phyloP scores from a whole-genome alignment of 2,797 vertebrate genomes.

The Anguilla marmorata region DNA sequence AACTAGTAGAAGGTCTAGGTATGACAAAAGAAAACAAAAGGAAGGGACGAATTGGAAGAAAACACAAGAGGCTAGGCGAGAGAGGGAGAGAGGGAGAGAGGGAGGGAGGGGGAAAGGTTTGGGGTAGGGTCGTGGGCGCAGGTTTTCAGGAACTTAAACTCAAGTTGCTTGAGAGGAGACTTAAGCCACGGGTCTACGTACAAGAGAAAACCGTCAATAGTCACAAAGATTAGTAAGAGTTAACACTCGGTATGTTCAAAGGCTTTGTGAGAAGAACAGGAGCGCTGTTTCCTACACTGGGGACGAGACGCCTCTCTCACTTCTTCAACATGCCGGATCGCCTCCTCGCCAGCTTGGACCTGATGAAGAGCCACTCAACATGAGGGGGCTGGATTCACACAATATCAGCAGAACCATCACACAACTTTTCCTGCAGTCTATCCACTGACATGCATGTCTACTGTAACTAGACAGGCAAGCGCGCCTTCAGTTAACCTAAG shows the following conservation, averaged over 20 bases:
- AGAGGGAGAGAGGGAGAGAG: constrained; percentile 44
- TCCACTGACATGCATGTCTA: too few relatives aligned
- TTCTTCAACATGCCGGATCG: constrained; percentile 85
- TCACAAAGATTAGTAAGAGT: constrained; percentile 89
- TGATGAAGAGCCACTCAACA: constrained; percentile 54
- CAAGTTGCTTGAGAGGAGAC: constrained; percentile 77
- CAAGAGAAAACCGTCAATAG: constrained; percentile 88
- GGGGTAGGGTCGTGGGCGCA: constrained; percentile 44
- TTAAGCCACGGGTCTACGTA: constrained; percentile 93
- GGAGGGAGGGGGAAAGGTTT: constrained; percentile 37
- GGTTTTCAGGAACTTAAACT: constrained; percentile 71
- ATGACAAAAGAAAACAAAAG: constrained; percentile 73
- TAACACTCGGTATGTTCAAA: constrained; percentile 81
- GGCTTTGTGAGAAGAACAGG: constrained; percentile 67
- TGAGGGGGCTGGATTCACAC: not conserved
- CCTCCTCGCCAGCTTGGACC: constrained; percentile 93
- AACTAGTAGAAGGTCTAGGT: constrained; percentile 77
- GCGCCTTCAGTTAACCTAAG: too few relatives aligned
- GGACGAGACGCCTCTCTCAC: constrained; percentile 65
- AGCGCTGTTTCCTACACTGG: constrained; percentile 41
- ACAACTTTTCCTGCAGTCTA: not conserved
- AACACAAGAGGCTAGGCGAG: constrained; percentile 58
- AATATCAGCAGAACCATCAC: not conserved
- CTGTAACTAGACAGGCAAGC: too few relatives aligned
- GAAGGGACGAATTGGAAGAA: constrained; percentile 64